A percentile compares a stretch with the other conserved stretches of the same genome.
These are phyloP conservation scores for Crocodylus rhombifer DNA, from an alignment of 2,797 vertebrate genomes.

Conservation along the genomic window DNA sequence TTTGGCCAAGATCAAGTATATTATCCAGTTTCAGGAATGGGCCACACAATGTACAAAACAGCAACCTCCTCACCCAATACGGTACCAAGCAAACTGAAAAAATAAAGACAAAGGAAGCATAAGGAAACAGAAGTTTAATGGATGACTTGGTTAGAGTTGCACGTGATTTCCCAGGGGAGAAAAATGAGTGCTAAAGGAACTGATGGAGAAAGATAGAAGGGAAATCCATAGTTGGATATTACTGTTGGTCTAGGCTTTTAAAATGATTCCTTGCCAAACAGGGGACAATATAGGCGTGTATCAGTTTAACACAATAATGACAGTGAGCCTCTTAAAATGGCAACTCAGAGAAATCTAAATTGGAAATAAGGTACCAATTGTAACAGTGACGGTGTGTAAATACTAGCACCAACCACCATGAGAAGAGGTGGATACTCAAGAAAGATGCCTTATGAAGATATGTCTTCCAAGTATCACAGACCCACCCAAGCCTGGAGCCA, in stretches of 20 bases:
- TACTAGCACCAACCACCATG: neutral
- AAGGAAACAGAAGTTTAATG: constrained; percentile 4
- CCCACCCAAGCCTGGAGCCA: too few relatives aligned
- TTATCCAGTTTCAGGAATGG: constrained; percentile 23
- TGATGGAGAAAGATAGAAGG: neutral
- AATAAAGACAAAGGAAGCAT: constrained; percentile 14
- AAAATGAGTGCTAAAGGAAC: neutral
- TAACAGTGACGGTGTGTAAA: neutral
- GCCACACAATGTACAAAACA: neutral
- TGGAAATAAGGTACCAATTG: neutral
- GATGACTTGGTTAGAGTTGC: neutral
- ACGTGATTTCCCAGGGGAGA: neutral
- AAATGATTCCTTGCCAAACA: too few relatives aligned
- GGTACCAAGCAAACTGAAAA: neutral
- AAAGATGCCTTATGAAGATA: too few relatives aligned
- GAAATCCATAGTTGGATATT: neutral
- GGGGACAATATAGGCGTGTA: too few relatives aligned
- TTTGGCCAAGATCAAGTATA: neutral
- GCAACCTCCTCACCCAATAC: neutral
- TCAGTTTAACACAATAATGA: too few relatives aligned
- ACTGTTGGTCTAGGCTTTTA: too few relatives aligned
- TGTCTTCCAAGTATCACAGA: neutral
- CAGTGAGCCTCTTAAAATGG: too few relatives aligned
- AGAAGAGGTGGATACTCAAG: neutral
- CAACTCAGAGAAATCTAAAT: constrained; percentile 9